These are phyloP conservation scores for Cairina moschata DNA, from an alignment of 2,113 vertebrate genomes.

Conservation along the genomic window DNA sequence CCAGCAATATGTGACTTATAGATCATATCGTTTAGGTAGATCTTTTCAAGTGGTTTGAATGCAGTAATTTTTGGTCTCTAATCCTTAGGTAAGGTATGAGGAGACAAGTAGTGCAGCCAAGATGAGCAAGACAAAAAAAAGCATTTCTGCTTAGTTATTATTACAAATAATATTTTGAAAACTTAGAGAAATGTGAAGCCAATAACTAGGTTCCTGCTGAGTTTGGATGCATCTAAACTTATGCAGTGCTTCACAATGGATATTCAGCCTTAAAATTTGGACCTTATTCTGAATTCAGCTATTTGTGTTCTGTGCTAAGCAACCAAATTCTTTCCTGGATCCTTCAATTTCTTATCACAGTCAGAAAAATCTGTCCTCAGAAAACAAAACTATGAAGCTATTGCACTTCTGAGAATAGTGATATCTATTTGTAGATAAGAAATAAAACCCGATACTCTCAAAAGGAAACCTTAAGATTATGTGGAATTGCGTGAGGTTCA, in stretches of 20 bases:
- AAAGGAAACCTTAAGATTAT: neutral
- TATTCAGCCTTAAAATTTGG: neutral
- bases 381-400: neutral
- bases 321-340: neutral
- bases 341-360: neutral
- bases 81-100: neutral
- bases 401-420: neutral
- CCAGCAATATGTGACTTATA: neutral
- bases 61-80: neutral
- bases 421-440: neutral
- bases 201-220: neutral
- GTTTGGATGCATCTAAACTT: neutral
- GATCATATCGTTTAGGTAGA: neutral
- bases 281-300: neutral
- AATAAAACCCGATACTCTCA: neutral
- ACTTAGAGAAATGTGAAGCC: neutral
- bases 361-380: neutral
- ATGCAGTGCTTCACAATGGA: neutral
- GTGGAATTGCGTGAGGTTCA: neutral
- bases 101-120: neutral
- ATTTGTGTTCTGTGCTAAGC: rapidly evolving
- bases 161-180: neutral
- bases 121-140: neutral
- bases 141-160: neutral
- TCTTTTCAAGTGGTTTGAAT: neutral